Percentiles rank a stretch among this genome's conserved stretches.
Conservation (phyloP, 2,113 vertebrate genomes). For the Brachyistius frenatus region DNA sequence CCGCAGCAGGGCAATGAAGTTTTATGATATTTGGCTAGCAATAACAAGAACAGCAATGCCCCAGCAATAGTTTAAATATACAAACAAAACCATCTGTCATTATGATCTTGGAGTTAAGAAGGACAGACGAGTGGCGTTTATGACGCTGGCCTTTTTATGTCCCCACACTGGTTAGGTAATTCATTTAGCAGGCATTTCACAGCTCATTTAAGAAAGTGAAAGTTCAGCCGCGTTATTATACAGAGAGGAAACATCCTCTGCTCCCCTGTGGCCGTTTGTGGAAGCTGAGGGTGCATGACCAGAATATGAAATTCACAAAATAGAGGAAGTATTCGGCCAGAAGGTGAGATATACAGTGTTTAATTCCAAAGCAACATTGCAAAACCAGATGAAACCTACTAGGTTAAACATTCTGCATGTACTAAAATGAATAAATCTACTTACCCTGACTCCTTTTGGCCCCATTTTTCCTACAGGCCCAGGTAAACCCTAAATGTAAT, state of each 20-base stretch:
- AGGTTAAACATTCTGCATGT: neutral
- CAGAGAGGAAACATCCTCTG: neutral
- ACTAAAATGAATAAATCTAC: conserved; percentile 53
- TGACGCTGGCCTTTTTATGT: conserved; percentile 33
- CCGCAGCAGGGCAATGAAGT: conserved; percentile 3
- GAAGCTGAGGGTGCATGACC: neutral
- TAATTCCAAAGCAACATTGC: no score
- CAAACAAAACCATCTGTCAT: conserved; percentile 41
- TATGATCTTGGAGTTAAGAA: conserved; percentile 21
- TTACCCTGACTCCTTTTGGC: conserved; percentile 93
- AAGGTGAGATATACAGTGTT: no score
- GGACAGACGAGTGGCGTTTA: conserved; percentile 47
- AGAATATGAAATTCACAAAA: conserved; percentile 10
- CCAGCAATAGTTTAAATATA: neutral
- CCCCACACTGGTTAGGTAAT: conserved; percentile 38
- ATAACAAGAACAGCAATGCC: conserved; percentile 1
- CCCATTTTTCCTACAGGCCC: conserved; percentile 92
- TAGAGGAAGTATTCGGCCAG: neutral
- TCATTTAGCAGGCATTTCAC: conserved; percentile 45
- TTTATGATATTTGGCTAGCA: conserved; percentile 45
- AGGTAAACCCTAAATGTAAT: conserved; percentile 91
- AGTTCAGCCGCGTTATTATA: conserved; percentile 6
- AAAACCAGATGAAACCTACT: neutral
- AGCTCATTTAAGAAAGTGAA: conserved; percentile 32
- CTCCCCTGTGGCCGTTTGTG: neutral